These are phyloP conservation scores for Apeira syringaria DNA, from an alignment of 2,888 invertebrate genomes.

Conservation along the genomic window DNA sequence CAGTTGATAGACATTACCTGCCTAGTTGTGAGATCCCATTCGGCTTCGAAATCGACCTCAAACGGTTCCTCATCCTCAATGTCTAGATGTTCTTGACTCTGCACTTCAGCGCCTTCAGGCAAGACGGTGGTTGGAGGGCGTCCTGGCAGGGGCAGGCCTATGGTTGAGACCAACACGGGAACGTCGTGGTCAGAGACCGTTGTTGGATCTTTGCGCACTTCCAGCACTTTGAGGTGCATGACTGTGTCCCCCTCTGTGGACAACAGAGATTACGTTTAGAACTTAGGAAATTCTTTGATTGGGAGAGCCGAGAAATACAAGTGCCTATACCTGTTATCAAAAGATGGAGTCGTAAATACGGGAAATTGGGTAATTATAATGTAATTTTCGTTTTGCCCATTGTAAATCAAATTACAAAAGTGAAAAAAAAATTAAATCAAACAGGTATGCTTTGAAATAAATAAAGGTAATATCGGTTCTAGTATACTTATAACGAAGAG, in stretches of 20 bases:
- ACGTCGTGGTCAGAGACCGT: slow-evolving; percentile 95
- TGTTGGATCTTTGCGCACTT: slow-evolving; percentile 91
- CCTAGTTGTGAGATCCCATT: slow-evolving; percentile 97
- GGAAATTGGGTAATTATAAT: too few species aligned
- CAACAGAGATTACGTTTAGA: neutral
- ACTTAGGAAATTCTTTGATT: too few species aligned
- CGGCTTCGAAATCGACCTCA: slow-evolving; percentile 77
- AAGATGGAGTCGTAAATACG: too few species aligned
- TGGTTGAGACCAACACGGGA: slow-evolving; percentile 88
- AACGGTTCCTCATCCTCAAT: slow-evolving; percentile 84
- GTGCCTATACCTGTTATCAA: too few species aligned
- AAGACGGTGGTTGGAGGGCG: slow-evolving; percentile 47
- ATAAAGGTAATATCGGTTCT: too few species aligned
- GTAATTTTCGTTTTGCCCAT: too few species aligned
- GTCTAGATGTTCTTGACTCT: slow-evolving; percentile 69
- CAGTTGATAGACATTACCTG: too few species aligned
- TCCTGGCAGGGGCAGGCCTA: slow-evolving; percentile 69
- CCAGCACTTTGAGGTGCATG: slow-evolving; percentile 94
- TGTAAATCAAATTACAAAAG: too few species aligned
- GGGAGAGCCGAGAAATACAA: too few species aligned
- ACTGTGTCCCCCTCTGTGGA: slow-evolving; percentile 92
- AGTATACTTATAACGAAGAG: too few species aligned
- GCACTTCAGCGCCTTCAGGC: slow-evolving; percentile 45
- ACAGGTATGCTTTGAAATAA: too few species aligned
- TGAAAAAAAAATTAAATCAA: too few species aligned